Base-by-base conservation (phyloP, 2,797 vertebrate genomes). In the Liparis tanakae region DNA sequence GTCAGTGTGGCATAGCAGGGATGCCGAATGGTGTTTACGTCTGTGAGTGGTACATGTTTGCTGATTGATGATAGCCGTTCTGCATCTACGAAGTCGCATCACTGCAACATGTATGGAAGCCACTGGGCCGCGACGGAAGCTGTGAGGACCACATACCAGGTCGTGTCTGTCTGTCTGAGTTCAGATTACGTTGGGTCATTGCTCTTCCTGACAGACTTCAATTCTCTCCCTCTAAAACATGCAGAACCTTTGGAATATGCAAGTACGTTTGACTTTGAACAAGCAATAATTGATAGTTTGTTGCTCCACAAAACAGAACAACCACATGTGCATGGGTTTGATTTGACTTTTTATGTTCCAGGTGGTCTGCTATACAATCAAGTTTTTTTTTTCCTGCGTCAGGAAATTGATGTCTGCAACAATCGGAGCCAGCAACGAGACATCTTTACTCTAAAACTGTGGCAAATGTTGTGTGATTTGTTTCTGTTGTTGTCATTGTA, bases 1-100 rank as follows among this genome's bases (percentile, higher is more conserved):
- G 79, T 81, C 83, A 79, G 55, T 51, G 77, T 53, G 55, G 63
- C 10, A 6, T 56, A 67, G 63, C 25, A 14, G 34, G 54, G 58
- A 59, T 54, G 62, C 78, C 43, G 22, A 68, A 67, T 76, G 67
- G 10, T 67, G 77, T 85, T 85, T 77, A 61, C 64, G 59, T 77
- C 74, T 72, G 70, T 15, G 17, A 61, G 76, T 72, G 73, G 64
- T 7, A 73, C 82, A 75, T 22, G 39, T 74, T 76, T 60, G 70
- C 78, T 76, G 78, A 77, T 83, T 77, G 70, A 67, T 66, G 63
- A 56, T 57, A 39, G 66, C 46, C 65, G n/a, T 80, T 83, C 76
- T 74, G 67, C 17, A 44, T 61, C 53, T 37, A 46, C 76, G 59
- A 74, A 59, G 80, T 85, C 68, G 70, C 66, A 18, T 67, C 59